phyloP scores from a whole-genome alignment of 2,888 invertebrate genomes.

The Chalcosyrphus nemorum region DNA sequence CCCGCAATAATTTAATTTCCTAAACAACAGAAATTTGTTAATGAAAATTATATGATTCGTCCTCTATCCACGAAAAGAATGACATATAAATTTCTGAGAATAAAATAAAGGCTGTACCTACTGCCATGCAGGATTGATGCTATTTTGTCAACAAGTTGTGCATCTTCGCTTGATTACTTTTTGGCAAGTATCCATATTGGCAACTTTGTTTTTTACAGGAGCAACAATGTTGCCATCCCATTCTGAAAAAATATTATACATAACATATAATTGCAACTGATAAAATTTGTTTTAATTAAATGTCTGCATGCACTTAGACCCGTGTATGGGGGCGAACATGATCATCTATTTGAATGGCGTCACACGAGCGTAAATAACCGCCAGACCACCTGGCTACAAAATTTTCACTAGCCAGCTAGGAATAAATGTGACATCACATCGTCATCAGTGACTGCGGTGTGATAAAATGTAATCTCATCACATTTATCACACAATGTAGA shows the following conservation, averaged over 20 bases:
- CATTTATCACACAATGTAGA: slow-evolving; percentile 31
- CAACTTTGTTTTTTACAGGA: not conserved
- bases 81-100: not conserved
- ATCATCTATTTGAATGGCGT: not conserved
- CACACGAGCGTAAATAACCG: not conserved
- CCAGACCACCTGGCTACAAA: not conserved
- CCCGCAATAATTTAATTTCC: slow-evolving; percentile 2
- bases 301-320: not conserved
- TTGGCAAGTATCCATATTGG: slow-evolving; percentile 15
- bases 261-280: not conserved
- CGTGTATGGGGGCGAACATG: not conserved
- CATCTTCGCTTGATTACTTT: slow-evolving; percentile 6
- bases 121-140: slow-evolving; percentile 9
- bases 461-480: slow-evolving; percentile 60
- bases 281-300: slow-evolving; percentile 8
- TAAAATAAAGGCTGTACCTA: not conserved
- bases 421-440: slow-evolving; percentile 24
- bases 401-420: not conserved
- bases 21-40: not conserved
- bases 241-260: slow-evolving; percentile 12
- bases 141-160: slow-evolving; percentile 25
- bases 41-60: not conserved
- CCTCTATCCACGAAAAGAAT: not conserved
- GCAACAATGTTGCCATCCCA: slow-evolving; percentile 11
- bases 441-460: slow-evolving; percentile 47